phyloP scores from a whole-genome alignment of 1,140 invertebrate species.

The Heliconius eleuchia region DNA sequence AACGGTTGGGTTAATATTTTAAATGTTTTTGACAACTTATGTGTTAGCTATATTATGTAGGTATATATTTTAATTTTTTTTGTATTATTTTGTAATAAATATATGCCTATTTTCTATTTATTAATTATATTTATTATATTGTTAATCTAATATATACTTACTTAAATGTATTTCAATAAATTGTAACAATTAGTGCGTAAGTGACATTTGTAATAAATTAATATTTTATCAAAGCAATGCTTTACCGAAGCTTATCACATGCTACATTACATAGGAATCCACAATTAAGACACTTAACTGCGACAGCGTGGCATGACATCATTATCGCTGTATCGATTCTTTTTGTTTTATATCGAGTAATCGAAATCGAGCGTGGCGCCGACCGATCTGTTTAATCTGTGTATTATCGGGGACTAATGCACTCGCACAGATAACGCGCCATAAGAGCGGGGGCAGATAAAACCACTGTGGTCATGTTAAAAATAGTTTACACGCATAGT shows the following conservation, averaged over 20 bases:
- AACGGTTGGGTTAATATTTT: background rate
- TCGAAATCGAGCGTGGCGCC: conserved; percentile 76
- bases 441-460: conserved; percentile 78
- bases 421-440: conserved; percentile 70
- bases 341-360: conserved; percentile 75
- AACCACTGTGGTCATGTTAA: conserved; percentile 78
- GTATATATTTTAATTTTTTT: background rate
- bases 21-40: background rate
- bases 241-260: conserved; percentile 20
- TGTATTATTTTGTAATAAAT: background rate
- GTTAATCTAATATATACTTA: background rate
- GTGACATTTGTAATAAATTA: conserved; percentile 27
- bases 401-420: conserved; percentile 79
- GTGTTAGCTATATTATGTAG: background rate
- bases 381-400: conserved; percentile 74
- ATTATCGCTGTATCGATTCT: conserved; percentile 75
- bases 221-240: conserved; percentile 36
- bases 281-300: conserved; percentile 76
- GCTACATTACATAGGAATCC: conserved; percentile 66
- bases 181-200: conserved; percentile 9
- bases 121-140: background rate
- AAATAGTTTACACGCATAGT: conserved; percentile 80
- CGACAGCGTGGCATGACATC: conserved; percentile 72
- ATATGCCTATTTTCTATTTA: background rate
- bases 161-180: background rate